Evolutionary conservation across 2,888 invertebrate species (phyloP), one percentile per base, ranked within the genome.

Genomic region (Megaustenia siamemsis): DNA sequence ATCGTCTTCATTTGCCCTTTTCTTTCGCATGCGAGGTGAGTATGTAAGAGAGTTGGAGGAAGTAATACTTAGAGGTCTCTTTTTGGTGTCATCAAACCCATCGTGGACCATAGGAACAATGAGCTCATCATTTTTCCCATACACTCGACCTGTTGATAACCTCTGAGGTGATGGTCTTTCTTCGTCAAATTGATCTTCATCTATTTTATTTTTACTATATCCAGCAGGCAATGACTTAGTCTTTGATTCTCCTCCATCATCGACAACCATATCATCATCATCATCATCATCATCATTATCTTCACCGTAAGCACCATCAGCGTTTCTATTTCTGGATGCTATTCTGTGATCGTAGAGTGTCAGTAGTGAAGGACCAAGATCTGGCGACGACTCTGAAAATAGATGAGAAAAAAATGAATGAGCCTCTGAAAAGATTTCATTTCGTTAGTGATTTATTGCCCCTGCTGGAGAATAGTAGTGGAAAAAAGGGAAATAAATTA

Each of bases 51-150:
- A 91, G 12, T 93, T 91, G 0, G 94, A 94, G 4, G 94, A 94
- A 85, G 93, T 93, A 77, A 93, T 90, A 88, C 93, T 93, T 71
- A 94, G 88, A 8, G 94, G 94, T 32, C 94, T 88, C 87, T 93
- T 93, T 84, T 86, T 88, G 56, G 84, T 60, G 12, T 71, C 69
- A n/a, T 38, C 43, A 28, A n/a, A 1, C 24, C 45, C 24, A 5
- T 43, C 10, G 0, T 28, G 45, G 53, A 38, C 21, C 28, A 15
- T 75, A 35, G 45, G n/a, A 12, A 60, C 35, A 6, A 32, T 21
- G 1, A 28, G 15, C n/a, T 76, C 63, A 43, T 69, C 32, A 24
- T 86, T 86, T 79, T 79, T 78, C 66, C 73, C 35, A 15, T 83
- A 86, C 71, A 78, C 73, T 0, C 82, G 82, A 12, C 83, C 32